These are phyloP conservation scores for Tragelaphus scriptus DNA, from an alignment of 2,113 vertebrate genomes.

Conservation along the genomic window DNA sequence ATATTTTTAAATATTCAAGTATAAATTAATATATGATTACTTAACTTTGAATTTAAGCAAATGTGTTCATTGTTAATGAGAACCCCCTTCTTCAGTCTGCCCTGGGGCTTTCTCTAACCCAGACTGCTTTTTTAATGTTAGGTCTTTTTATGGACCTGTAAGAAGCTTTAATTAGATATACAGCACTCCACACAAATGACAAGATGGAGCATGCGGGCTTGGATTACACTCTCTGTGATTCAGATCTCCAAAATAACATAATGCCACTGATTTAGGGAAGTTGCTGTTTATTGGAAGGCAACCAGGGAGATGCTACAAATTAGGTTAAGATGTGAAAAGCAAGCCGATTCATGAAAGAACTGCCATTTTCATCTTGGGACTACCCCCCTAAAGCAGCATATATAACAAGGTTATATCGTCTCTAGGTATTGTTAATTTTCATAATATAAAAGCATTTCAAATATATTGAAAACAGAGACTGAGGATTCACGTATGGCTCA, in stretches of 20 bases:
- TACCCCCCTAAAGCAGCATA: neutral
- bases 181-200: slow-evolving; percentile 12
- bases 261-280: slow-evolving; percentile 62
- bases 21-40: slow-evolving; percentile 49
- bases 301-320: slow-evolving; percentile 36
- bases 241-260: slow-evolving; percentile 54
- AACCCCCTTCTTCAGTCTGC: slow-evolving; percentile 3
- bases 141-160: slow-evolving; percentile 57
- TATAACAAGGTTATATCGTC: neutral
- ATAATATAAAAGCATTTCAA: neutral
- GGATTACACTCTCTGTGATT: slow-evolving; percentile 49
- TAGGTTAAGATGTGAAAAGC: slow-evolving; percentile 28
- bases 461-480: neutral
- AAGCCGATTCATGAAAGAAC: neutral
- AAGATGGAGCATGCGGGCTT: slow-evolving; percentile 48
- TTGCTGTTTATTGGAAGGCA: slow-evolving; percentile 61
- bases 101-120: slow-evolving; percentile 40
- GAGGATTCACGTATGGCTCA: neutral
- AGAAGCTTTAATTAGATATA: slow-evolving; percentile 68
- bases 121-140: slow-evolving; percentile 37
- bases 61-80: slow-evolving; percentile 30
- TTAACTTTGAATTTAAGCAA: slow-evolving; percentile 63
- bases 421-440: neutral
- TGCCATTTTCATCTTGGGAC: neutral
- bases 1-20: slow-evolving; percentile 58